phyloP scores from a whole-genome alignment of 2,797 vertebrate genomes.

The Halcyon leucocephala region DNA sequence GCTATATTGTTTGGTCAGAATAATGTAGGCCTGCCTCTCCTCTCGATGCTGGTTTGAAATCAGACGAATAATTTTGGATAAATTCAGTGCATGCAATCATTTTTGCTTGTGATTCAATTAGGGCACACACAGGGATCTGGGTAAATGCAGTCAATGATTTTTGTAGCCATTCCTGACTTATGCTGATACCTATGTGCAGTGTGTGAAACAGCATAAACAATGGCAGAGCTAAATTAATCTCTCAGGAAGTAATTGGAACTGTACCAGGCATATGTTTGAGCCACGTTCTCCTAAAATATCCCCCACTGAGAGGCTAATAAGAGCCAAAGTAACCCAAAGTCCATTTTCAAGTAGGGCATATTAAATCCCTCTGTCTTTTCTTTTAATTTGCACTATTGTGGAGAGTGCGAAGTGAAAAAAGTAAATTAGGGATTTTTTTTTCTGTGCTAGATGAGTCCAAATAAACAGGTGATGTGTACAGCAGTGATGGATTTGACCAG shows the following conservation, averaged over 20 bases:
- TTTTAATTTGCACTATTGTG: neutral
- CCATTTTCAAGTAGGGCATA: neutral
- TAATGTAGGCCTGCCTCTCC: conserved; percentile 21
- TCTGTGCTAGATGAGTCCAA: neutral
- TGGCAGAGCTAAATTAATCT: conserved; percentile 38
- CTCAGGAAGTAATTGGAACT: neutral
- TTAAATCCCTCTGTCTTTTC: neutral
- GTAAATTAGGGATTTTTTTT: neutral
- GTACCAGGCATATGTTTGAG: conserved; percentile 9
- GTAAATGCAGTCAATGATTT: conserved; percentile 26
- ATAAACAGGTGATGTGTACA: neutral
- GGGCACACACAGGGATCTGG: neutral
- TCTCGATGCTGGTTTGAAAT: conserved; percentile 43
- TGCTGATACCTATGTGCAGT: neutral
- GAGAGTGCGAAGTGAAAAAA: neutral
- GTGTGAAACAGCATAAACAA: conserved; percentile 10
- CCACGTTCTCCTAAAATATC: conserved; percentile 30
- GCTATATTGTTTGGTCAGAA: conserved; percentile 65
- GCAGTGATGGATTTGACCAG: neutral
- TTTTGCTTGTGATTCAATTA: conserved; percentile 61
- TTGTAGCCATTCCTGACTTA: neutral
- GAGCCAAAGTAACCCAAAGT: neutral
- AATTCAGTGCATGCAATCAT: conserved; percentile 49
- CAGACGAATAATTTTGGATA: conserved; percentile 33
- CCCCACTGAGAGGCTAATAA: neutral